phyloP scores from a whole-genome alignment of 2,888 invertebrate genomes.

The Hesperia comma region DNA sequence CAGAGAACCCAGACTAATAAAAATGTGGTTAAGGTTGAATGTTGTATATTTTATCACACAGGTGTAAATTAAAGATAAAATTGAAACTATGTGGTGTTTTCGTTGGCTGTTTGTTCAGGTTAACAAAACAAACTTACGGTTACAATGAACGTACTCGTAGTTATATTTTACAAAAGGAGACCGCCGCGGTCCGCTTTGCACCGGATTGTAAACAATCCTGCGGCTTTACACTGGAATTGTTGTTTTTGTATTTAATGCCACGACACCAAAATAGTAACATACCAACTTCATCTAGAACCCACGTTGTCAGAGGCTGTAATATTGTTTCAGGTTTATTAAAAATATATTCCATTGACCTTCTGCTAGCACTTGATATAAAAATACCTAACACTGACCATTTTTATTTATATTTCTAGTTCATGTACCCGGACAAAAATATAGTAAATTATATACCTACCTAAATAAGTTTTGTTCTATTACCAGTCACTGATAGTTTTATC shows the following conservation, averaged over 20 bases:
- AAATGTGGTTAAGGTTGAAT: not conserved
- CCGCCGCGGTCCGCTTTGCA: not conserved
- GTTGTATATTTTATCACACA: not conserved
- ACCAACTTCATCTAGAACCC: not conserved
- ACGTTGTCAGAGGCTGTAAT: too few relatives aligned
- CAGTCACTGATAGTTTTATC: too few relatives aligned
- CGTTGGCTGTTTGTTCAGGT: not conserved
- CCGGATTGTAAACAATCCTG: slow-evolving; percentile 1
- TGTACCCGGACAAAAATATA: too few relatives aligned
- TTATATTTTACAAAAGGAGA: slow-evolving; percentile 11
- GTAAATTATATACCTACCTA: too few relatives aligned
- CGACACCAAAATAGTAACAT: not conserved
- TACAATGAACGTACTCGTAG: not conserved
- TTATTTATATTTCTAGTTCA: too few relatives aligned
- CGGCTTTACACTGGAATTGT: slow-evolving; percentile 1
- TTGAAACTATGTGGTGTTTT: not conserved
- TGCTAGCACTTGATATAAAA: too few relatives aligned
- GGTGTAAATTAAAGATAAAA: slow-evolving; percentile 1
- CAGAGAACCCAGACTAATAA: slow-evolving; percentile 1
- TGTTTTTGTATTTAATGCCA: not conserved
- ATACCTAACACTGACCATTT: too few relatives aligned
- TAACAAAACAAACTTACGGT: not conserved
- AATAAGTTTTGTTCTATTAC: too few relatives aligned
- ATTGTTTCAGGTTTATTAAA: too few relatives aligned
- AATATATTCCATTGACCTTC: too few relatives aligned